These are phyloP conservation scores for Epinephelus malabaricus DNA, from an alignment of 2,797 vertebrate genomes.

Conservation along the genomic window DNA sequence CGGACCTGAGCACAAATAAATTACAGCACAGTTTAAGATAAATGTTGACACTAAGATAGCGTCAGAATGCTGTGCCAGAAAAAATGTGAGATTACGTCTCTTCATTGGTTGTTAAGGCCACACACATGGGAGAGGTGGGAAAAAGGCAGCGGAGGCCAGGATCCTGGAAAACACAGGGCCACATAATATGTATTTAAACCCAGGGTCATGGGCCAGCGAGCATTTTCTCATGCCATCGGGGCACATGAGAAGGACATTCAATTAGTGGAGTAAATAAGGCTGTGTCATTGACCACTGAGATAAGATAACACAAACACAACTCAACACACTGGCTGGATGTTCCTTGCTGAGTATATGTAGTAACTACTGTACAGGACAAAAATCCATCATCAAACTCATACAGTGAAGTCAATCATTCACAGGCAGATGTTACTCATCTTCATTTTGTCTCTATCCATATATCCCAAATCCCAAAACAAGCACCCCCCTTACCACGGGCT, in stretches of 20 bases:
- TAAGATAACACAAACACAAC: constrained; percentile 63
- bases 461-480: neutral
- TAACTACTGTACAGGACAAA: neutral
- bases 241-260: constrained; percentile 71
- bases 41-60: constrained; percentile 1
- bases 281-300: constrained; percentile 67
- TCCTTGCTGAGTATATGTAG: neutral
- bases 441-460: neutral
- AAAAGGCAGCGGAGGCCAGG: constrained; percentile 26
- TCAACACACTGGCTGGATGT: constrained; percentile 18
- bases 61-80: neutral
- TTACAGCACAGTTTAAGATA: constrained; percentile 5
- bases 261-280: constrained; percentile 63
- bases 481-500: neutral
- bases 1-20: neutral
- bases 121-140: constrained; percentile 32
- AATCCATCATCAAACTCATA: constrained; percentile 5
- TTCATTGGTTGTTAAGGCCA: constrained; percentile 17
- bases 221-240: constrained; percentile 68
- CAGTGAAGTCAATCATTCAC: neutral
- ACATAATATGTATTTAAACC: constrained; percentile 71
- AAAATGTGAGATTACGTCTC: constrained; percentile 8
- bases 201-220: constrained; percentile 67
- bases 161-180: constrained; percentile 47
- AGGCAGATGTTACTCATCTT: neutral